A percentile compares a stretch with the other conserved stretches of the same genome.
phyloP scores from a whole-genome alignment of 2,797 vertebrate genomes.

The Pogoniulus pusillus region DNA sequence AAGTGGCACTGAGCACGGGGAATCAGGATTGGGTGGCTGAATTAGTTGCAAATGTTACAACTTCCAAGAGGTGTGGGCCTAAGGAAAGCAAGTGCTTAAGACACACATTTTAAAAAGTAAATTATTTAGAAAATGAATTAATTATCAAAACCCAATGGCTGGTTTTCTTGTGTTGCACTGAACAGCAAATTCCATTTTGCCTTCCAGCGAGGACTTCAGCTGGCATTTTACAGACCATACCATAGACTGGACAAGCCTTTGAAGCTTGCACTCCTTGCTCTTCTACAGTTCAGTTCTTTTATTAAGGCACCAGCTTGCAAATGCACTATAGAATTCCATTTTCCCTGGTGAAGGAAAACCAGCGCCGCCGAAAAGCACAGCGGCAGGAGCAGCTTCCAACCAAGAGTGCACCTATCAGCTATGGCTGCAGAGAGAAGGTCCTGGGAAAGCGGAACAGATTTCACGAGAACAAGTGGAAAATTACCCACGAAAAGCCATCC shows the following conservation, averaged over 20 bases:
- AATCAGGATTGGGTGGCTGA: background rate
- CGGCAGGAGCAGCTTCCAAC: background rate
- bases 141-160: background rate
- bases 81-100: background rate
- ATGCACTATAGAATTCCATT: background rate
- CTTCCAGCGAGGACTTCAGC: background rate
- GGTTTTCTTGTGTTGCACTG: background rate
- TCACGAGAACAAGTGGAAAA: background rate
- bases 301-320: conserved; percentile 3
- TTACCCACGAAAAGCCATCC: background rate
- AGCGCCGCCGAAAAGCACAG: background rate
- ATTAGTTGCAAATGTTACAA: background rate
- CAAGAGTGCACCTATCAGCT: background rate
- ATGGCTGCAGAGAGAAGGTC: background rate
- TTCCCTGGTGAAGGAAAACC: background rate
- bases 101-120: background rate
- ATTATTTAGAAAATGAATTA: background rate
- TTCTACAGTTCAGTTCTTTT: background rate
- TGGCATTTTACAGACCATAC: background rate
- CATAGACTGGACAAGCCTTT: background rate
- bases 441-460: background rate
- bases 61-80: background rate
- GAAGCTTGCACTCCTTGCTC: background rate
- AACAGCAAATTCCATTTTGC: background rate
- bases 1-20: background rate